Conservation (phyloP, 2,888 invertebrate genomes). For the Synanthedon tipuliformis region DNA sequence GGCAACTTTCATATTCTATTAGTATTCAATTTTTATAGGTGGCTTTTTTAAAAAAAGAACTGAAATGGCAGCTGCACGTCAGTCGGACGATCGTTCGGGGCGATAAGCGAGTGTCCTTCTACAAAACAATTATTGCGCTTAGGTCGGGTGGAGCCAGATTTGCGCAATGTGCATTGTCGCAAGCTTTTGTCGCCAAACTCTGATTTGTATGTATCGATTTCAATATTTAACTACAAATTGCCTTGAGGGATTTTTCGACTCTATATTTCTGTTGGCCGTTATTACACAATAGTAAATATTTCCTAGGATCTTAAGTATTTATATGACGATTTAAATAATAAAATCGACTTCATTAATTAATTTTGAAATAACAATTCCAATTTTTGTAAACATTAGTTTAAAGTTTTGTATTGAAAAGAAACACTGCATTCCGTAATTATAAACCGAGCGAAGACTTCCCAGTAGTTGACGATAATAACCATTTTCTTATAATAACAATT, state of each 20-base stretch:
- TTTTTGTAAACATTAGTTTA: no score
- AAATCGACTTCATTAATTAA: no score
- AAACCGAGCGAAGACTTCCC: no score
- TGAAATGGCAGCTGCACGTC: constrained; percentile 54
- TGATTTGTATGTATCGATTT: constrained; percentile 22
- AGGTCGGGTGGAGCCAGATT: constrained; percentile 34
- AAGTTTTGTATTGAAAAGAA: no score
- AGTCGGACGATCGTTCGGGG: constrained; percentile 33
- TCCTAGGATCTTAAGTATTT: no score
- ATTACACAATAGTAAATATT: no score
- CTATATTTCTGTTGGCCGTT: no score
- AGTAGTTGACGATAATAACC: no score
- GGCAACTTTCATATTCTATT: constrained; percentile 15
- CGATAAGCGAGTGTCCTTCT: constrained; percentile 58
- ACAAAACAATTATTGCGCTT: constrained; percentile 59
- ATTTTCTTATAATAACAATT: no score
- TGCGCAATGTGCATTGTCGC: constrained; percentile 40
- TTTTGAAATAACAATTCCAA: no score
- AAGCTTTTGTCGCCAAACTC: constrained; percentile 31
- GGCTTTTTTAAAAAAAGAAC: constrained; percentile 34
- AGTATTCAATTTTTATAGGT: constrained; percentile 24
- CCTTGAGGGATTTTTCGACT: background rate
- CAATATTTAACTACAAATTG: background rate
- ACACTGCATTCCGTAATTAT: no score
- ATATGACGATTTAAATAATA: no score